Evolutionary conservation across 2,797 vertebrate species (phyloP), one percentile per base, ranked within the genome.

Genomic region (Alcedo atthis): DNA sequence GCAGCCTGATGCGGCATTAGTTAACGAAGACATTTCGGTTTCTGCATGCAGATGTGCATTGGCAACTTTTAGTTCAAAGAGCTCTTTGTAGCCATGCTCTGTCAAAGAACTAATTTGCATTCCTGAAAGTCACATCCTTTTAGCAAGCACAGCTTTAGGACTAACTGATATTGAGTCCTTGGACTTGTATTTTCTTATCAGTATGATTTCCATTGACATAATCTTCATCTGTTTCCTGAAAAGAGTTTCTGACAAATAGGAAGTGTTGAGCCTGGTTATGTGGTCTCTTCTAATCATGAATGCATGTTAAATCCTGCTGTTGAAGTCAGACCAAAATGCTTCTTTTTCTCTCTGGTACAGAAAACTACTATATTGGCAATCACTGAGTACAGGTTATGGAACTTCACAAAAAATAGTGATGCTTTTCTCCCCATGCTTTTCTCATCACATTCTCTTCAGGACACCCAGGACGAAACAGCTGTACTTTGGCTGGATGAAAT

Each of bases 401-500:
- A 32, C 28, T 83, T 68, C 20, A 59, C 21, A 88, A 59, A 59
- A 78, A 70, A 42, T 14, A 85, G n/a, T 3, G n/a, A 19, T 57
- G 5, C 21, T 54, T 68, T 42, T 57, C 33, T 87, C 20, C 33
- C 93, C 32, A 46, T 4, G 1, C 37, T 91, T 89, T 76, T 51
- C 30, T 62, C 57, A 7, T 59, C 9, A 0, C 70, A 25, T 92
- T 85, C 32, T 63, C 51, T 95, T 20, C 94, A 99, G 99, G 99
- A 99, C 96, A 99, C 98, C 3, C 98, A 96, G 91, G 99, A 99
- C 91, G 98, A 99, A 21, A 99, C 99, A 40, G 99, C 99, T 74
- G 99, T 99, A 54, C 97, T 99, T 46, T 99, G 99, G 99, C 91
- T 99, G 95, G 99, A 99, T 97, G 99, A 99, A 97, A 99, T 99